phyloP scores from a whole-genome alignment of 2,888 invertebrate genomes.

The Phaonia tiefii region DNA sequence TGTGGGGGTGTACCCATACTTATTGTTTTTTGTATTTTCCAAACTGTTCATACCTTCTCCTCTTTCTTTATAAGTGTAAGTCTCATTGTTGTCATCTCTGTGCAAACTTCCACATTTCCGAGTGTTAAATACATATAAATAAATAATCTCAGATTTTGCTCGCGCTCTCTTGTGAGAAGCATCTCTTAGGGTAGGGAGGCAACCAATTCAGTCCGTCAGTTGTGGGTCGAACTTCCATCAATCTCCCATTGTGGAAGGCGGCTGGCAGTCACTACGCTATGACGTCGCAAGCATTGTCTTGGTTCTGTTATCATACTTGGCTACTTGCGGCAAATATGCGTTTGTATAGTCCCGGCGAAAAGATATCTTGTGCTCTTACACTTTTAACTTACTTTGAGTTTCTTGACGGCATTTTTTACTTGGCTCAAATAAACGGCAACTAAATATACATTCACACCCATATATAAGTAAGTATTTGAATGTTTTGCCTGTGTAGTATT shows the following conservation, averaged over 20 bases:
- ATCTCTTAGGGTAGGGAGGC: too few species aligned
- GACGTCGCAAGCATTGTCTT: background rate
- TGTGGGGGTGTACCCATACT: too few species aligned
- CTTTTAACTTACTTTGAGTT: background rate
- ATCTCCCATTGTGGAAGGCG: background rate
- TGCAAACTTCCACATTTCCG: background rate
- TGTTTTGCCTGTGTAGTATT: too few species aligned
- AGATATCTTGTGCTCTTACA: background rate
- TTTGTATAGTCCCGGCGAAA: too few species aligned
- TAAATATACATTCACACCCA: too few species aligned
- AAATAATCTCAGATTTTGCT: conserved; percentile 10
- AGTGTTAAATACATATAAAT: conserved; percentile 12
- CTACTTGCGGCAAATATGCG: background rate
- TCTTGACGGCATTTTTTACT: background rate
- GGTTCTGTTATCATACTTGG: background rate
- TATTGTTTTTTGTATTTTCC: too few species aligned
- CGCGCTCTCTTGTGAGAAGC: background rate
- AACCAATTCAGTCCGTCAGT: background rate
- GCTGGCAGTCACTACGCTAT: background rate
- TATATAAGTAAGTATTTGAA: too few species aligned
- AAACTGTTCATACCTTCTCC: background rate
- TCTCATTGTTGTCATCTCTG: background rate
- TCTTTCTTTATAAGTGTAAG: background rate
- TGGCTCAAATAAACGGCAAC: too few species aligned
- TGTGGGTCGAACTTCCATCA: background rate